Conservation (phyloP, 1,140 invertebrate genomes). For the Melanaphis sacchari region DNA sequence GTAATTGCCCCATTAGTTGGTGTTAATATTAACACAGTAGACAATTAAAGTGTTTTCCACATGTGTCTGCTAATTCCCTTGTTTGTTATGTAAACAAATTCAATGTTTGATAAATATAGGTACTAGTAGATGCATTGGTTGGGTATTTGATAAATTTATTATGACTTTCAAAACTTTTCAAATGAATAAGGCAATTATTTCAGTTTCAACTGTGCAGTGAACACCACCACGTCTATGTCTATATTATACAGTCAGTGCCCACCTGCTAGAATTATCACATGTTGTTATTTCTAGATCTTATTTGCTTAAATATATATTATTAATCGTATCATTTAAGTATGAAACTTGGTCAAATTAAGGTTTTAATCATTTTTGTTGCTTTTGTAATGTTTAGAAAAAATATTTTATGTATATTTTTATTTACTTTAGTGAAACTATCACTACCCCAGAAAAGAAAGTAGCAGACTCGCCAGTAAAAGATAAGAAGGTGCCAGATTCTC, state of each 20-base stretch:
- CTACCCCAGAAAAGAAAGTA: constrained; percentile 53
- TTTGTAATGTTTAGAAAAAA: not conserved
- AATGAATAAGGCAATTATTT: not conserved
- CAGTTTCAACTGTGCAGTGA: not conserved
- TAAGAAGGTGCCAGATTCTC: constrained; percentile 45
- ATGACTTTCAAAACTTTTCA: not conserved
- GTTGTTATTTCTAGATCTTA: not conserved
- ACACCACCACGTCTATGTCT: constrained; percentile 1
- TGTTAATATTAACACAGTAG: not conserved
- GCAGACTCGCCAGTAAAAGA: constrained; percentile 43
- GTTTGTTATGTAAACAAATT: not conserved
- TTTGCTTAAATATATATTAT: not conserved
- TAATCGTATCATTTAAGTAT: not conserved
- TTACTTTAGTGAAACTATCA: constrained; percentile 31
- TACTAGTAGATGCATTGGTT: not conserved
- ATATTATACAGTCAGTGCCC: not conserved
- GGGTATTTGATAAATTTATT: not conserved
- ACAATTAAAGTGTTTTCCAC: not conserved
- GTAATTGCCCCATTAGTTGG: not conserved
- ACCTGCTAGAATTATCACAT: not conserved
- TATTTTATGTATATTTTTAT: not conserved
- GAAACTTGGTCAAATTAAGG: not conserved
- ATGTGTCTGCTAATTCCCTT: not conserved
- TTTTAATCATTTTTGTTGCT: no score
- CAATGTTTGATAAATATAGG: not conserved